These are phyloP conservation scores for Plestiodon gilberti DNA, from an alignment of 2,113 vertebrate species.

Conservation along the genomic window DNA sequence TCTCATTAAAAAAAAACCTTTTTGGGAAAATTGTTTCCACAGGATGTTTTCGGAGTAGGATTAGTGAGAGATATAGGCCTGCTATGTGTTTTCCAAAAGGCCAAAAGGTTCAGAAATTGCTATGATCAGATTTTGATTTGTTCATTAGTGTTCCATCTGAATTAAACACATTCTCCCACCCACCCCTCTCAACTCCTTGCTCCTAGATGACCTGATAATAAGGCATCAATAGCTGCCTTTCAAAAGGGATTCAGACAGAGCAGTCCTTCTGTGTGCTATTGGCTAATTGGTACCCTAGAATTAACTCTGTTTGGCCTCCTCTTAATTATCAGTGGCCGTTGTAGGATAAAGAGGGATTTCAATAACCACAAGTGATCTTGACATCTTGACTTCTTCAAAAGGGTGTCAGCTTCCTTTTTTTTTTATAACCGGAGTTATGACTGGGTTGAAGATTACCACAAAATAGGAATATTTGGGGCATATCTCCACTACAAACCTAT, in stretches of 20 bases:
- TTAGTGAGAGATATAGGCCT: constrained; percentile 9
- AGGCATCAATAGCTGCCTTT: constrained; percentile 1
- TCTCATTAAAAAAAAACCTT: constrained; percentile 14
- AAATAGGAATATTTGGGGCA: not conserved
- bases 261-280: constrained; percentile 39
- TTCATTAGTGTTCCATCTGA: not conserved
- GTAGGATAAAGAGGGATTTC: constrained; percentile 48
- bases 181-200: not conserved
- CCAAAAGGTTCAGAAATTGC: constrained; percentile 24
- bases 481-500: not conserved
- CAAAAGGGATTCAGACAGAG: constrained; percentile 47
- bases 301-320: constrained; percentile 23
- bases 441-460: not conserved
- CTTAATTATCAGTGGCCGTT: constrained; percentile 63
- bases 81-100: constrained; percentile 1
- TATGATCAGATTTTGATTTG: constrained; percentile 22
- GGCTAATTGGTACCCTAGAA: constrained; percentile 40
- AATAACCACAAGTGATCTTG: constrained; percentile 64
- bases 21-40: constrained; percentile 20
- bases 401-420: constrained; percentile 50
- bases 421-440: constrained; percentile 27
- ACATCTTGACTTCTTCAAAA: constrained; percentile 44
- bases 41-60: not conserved
- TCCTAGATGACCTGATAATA: constrained; percentile 9
- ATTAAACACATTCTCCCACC: constrained; percentile 39